Base-by-base conservation (phyloP, 2,797 vertebrate species). In the Lepilemur ruficaudatus region DNA sequence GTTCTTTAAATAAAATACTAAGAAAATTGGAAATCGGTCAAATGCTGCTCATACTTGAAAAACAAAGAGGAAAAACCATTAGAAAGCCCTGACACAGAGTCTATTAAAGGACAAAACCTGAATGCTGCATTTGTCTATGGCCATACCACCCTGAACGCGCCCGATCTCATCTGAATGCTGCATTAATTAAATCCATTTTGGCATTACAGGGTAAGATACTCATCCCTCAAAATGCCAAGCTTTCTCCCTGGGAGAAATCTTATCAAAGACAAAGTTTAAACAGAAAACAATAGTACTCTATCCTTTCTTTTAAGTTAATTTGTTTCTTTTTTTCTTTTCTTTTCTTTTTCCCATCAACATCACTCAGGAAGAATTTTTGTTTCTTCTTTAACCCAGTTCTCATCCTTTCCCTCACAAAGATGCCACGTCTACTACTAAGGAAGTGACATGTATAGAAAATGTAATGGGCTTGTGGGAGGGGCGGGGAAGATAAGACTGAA, bases 1-100 rank as follows among this genome's bases (percentile, higher is more conserved):
- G 14, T 79, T 93, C 70, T 85, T 97, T 93, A 89, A 95, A 75
- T 67, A 89, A 96, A 95, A 95, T 48, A 48, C 50, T 52, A 92
- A 92, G 20, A 57, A 30, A 48, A 69, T 0, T 92, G 17, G 25
- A 91, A 96, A 88, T 6, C 50, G 46, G 80, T 73, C 46, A 72
- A 86, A 84, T 41, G 41, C 30, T 84, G 50, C 46, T 89, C 80
- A 61, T 67, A 83, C 50, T 89, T 85, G 78, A 82, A 89, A 93
- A 94, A 81, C 61, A 75, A 65, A 76, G 38, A 94, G 14, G 75
- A 80, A 85, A 89, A 83, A 13, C 7, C 55, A 50, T 35, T 50
- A 86, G 80, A 85, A 75, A 78, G 38, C 43, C 67, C 70, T 89
- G 32, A 43, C 84, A 46, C 11, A 6, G 1, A 43, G 43, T 32